These are phyloP conservation scores for Tenthredo amoena DNA, from an alignment of 2,888 invertebrate genomes.

Conservation along the genomic window DNA sequence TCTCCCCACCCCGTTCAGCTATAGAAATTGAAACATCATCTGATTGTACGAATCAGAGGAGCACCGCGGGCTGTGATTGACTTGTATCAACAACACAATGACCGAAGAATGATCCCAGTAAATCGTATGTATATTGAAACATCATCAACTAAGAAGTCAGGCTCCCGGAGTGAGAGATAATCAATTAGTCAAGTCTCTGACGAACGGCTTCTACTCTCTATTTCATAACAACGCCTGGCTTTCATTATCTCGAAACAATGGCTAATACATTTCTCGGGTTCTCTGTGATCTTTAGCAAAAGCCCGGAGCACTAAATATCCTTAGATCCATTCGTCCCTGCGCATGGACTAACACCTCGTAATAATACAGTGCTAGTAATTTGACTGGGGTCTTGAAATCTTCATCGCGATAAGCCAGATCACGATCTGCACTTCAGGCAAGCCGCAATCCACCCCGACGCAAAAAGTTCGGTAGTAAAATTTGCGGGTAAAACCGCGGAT, in stretches of 20 bases:
- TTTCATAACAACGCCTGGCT: background rate
- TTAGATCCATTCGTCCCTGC: background rate
- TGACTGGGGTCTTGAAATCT: background rate
- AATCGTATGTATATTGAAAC: background rate
- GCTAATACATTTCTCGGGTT: background rate
- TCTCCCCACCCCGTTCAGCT: background rate
- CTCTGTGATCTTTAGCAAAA: background rate
- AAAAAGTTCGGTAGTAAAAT: constrained; percentile 1
- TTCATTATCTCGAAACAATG: background rate
- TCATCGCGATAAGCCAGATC: constrained; percentile 3
- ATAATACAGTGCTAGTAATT: constrained; percentile 1
- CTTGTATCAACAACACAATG: background rate
- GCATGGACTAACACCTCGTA: background rate
- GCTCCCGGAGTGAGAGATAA: background rate
- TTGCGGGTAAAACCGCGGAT: background rate
- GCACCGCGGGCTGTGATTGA: background rate
- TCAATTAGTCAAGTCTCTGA: constrained; percentile 2
- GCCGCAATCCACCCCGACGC: background rate
- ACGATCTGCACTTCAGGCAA: constrained; percentile 15
- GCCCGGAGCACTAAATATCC: background rate
- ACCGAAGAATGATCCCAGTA: background rate
- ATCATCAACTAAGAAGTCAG: background rate
- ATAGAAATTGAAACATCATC: background rate
- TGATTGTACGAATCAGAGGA: background rate
- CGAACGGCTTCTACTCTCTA: background rate